Conservation (phyloP, 2,888 invertebrate species). For the Branchipolynoe longqiensis region DNA sequence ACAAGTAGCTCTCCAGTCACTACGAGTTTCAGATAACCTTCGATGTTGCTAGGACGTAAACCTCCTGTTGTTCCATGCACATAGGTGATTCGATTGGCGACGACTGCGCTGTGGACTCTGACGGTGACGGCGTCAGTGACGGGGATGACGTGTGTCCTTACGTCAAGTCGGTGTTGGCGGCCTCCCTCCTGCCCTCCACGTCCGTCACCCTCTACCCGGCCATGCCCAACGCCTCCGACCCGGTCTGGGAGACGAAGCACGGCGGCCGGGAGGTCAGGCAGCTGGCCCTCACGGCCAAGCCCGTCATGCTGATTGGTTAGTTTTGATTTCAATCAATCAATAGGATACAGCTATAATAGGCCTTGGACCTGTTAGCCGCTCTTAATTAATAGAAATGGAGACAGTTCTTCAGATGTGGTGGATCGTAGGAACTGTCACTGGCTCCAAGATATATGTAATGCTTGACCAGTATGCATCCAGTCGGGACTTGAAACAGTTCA, state of each 20-base stretch:
- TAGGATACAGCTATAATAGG: too few relatives aligned
- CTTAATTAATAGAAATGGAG: too few relatives aligned
- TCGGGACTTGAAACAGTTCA: too few relatives aligned
- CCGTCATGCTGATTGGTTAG: constrained; percentile 74
- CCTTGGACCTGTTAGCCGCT: too few relatives aligned
- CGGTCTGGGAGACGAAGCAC: constrained; percentile 95
- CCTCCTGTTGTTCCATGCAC: background rate
- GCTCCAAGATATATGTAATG: too few relatives aligned
- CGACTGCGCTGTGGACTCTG: constrained; percentile 91
- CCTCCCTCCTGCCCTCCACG: constrained; percentile 93
- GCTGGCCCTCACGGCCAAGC: constrained; percentile 69
- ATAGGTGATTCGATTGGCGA: constrained; percentile 86
- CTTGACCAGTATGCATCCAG: too few relatives aligned
- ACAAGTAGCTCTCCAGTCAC: too few relatives aligned
- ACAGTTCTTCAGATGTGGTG: too few relatives aligned
- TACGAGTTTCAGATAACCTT: too few relatives aligned
- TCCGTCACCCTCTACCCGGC: constrained; percentile 95
- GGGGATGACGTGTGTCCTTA: constrained; percentile 95
- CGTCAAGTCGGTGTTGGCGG: constrained; percentile 93
- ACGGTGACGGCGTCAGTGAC: constrained; percentile 91
- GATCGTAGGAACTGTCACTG: too few relatives aligned
- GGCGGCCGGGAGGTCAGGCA: constrained; percentile 87
- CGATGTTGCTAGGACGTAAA: too few relatives aligned
- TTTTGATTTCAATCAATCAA: too few relatives aligned
- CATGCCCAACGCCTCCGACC: constrained; percentile 93